These are phyloP conservation scores for Bradysia coprophila DNA, from an alignment of 1,140 invertebrate species.

Conservation along the genomic window DNA sequence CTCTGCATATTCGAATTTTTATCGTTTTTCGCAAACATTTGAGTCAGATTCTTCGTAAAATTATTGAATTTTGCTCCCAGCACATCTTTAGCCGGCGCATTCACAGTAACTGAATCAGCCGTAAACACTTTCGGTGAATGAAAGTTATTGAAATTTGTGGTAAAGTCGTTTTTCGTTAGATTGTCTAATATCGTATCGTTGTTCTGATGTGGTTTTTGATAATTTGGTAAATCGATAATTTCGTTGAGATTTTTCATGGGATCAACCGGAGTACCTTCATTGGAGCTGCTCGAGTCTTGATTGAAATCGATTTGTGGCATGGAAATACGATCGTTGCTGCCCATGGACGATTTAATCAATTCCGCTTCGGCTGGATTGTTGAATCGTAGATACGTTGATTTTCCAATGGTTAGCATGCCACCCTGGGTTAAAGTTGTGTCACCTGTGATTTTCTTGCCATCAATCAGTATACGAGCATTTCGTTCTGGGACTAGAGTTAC, in stretches of 20 bases:
- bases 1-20: background rate
- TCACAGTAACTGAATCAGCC: slow-evolving; percentile 52
- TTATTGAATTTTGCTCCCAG: slow-evolving; percentile 36
- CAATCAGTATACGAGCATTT: slow-evolving; percentile 17
- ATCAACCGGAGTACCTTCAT: slow-evolving; percentile 16
- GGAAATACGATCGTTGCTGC: slow-evolving; percentile 40
- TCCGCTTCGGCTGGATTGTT: slow-evolving; percentile 78
- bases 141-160: slow-evolving; percentile 2
- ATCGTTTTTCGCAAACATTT: slow-evolving; percentile 14
- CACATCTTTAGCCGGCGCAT: slow-evolving; percentile 60
- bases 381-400: slow-evolving; percentile 75
- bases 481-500: slow-evolving; percentile 54
- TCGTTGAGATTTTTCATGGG: slow-evolving; percentile 6
- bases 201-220: slow-evolving; percentile 23
- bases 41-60: slow-evolving; percentile 27
- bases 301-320: slow-evolving; percentile 34
- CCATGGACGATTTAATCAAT: slow-evolving; percentile 40
- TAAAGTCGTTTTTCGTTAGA: background rate
- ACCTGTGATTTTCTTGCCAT: slow-evolving; percentile 13
- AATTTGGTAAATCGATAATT: slow-evolving; percentile 7
- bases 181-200: background rate
- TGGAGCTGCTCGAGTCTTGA: slow-evolving; percentile 33
- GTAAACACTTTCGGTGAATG: slow-evolving; percentile 61
- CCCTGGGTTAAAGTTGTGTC: slow-evolving; percentile 31
- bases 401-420: slow-evolving; percentile 70